Evolutionary conservation across 92 coral and sea anemone genomes (phyloP), one percentile per base, ranked within the genome.

Genomic region (Palythoa grandiflora): DNA sequence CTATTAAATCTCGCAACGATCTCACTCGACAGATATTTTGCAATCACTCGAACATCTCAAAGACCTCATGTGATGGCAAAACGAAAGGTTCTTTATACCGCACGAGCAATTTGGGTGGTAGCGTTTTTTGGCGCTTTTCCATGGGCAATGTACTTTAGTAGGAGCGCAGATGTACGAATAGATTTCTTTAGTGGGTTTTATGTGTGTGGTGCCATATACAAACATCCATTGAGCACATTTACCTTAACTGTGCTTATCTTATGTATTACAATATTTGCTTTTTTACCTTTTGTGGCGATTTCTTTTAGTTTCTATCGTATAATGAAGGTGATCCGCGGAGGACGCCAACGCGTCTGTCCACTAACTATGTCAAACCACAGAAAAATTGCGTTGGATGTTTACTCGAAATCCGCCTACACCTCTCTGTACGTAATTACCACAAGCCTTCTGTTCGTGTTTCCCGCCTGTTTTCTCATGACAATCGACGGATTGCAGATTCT

Each of bases 371-470:
- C 98, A 38, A 95, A 90, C 78, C 87, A 91, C 12, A 89, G 89
- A 40, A 91, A 85, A 71, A 68, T 94, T 14, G 92, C 95, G 11
- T 78, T 94, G 6, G 91, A 90, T 54, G 90, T 87, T 7, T 92
- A 94, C 83, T 91, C 96, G 1, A 92, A 86, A 38, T 94, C 96
- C 16, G 96, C 98, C 9, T 75, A 87, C 37, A 94, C 97, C 5
- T 95, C 98, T 50, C 75, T 92, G 72, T 39, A 73, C 17, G 94
- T 93, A 38, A 92, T 89, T 15, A 83, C 88, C 1, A 92, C 98
- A 7, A 95, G 94, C 19, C 72, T 95, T 14, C 17, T 95, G 48
- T 95, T 93, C 44, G 98, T 95, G 9, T 92, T 95, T 37, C 98
- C 98, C 51, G 93, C 98, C 6, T 95, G 98, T 80, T 88, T 95